Evolutionary conservation across 2,797 vertebrate genomes (phyloP), one percentile per base, ranked within the genome.

Genomic region (Centroberyx gerrardi): DNA sequence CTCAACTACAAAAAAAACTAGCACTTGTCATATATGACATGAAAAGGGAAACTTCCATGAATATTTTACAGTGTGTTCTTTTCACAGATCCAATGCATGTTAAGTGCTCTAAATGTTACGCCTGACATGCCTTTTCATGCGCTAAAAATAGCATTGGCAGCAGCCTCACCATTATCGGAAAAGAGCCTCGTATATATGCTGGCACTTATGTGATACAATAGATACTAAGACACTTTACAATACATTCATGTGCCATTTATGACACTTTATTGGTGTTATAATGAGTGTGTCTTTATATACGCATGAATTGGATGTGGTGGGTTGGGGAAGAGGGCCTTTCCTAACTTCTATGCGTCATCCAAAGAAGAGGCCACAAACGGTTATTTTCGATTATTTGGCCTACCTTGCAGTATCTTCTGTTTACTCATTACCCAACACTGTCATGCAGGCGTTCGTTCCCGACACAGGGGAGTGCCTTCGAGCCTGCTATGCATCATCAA

Each of bases 361-460:
- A 61, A 74, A 68, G 44, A 63, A 4, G 8, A 33, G 27, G 7
- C 8, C 60, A 58, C 17, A 62, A 72, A 46, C 8, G 10, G 38
- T 58, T 74, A 28, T 72, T 83, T 60, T 49, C 27, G 53, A 8
- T 71, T 62, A 53, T 82, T 76, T 74, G 73, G 70, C 59, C 68
- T 53, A 31, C 17, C 60, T 67, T 78, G 44, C 68, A n/a, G 18
- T 58, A 38, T 67, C 58, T 51, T 82, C 9, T 85, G 77, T 85
- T 90, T 83, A 69, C 81, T 85, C 69, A 81, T 88, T 83, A 81
- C 54, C 68, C 12, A 18, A 84, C 82, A 78, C 72, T 68, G 82
- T 85, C 77, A 78, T 27, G 44, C 68, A 74, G 60, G 22, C 51
- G 29, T 59, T 52, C 60, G 42, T 67, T 48, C 65, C 64, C 55